A percentile compares a stretch with the other conserved stretches of the same genome.
Conservation (phyloP, 2,888 invertebrate species). For the Cryptocheilus praepositus region DNA sequence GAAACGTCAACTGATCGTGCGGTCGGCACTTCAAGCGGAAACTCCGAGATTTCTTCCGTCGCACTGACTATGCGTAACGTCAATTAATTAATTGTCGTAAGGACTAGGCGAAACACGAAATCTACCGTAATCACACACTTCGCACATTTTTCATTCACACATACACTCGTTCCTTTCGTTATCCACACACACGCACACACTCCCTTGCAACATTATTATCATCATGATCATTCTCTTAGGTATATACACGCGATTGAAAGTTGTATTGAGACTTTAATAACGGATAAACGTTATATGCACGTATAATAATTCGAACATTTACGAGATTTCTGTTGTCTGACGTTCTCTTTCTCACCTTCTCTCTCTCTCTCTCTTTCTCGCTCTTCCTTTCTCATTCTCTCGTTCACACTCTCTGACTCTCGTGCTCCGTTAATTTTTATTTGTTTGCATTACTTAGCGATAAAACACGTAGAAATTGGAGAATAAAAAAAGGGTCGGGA, state of each 20-base stretch:
- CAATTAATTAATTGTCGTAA: constrained; percentile 15
- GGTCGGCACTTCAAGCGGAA: too few relatives aligned
- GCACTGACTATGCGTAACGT: constrained; percentile 2
- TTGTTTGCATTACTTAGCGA: constrained; percentile 56
- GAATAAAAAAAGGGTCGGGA: constrained; percentile 64
- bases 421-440: constrained; percentile 2
- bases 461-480: constrained; percentile 70
- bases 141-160: constrained; percentile 21
- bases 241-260: constrained; percentile 66
- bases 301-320: constrained; percentile 44
- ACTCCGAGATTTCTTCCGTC: too few relatives aligned
- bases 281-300: constrained; percentile 46
- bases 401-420: constrained; percentile 10
- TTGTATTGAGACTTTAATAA: constrained; percentile 54
- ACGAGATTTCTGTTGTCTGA: background rate
- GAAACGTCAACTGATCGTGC: too few relatives aligned
- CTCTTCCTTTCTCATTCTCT: constrained; percentile 2
- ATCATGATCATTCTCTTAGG: constrained; percentile 49
- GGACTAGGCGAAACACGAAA: constrained; percentile 18
- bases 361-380: constrained; percentile 1
- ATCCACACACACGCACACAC: constrained; percentile 14
- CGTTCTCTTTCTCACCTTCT: constrained; percentile 20
- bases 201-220: constrained; percentile 37
- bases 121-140: constrained; percentile 3
- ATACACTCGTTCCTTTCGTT: constrained; percentile 3